Evolutionary conservation across 92 coral and sea anemone genomes (phyloP), one percentile per base, ranked within the genome.

Genomic region (Bergia puertoricense): DNA sequence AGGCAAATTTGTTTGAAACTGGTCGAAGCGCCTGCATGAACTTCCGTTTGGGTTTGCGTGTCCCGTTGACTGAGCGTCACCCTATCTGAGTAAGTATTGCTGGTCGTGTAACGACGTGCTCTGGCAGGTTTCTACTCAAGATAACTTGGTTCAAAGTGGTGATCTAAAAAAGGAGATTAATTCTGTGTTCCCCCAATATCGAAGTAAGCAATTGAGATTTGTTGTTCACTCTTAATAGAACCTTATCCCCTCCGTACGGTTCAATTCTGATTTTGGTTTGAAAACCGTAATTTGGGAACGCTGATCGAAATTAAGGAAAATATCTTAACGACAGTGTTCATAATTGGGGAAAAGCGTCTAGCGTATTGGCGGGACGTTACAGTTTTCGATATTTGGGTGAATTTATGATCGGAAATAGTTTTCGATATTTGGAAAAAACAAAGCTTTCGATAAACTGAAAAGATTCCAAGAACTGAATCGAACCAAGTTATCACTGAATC

Each of bases 91-190:
- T 62, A 62, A 62, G 69, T 62, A 22, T 62, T 62, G 69, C 23
- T 62, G 69, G 69, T 45, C 69, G 69, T 62, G 69, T 62, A 62
- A 62, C 69, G 69, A 62, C 69, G 69, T 62, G 69, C 69, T 62
- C 69, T 62, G 23, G 23, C 69, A 62, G 69, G 69, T 62, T 62
- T 13, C 69, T 22, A 13, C 23, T 22, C 69, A 62, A 22, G 69
- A 62, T 62, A 62, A 62, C 69, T 62, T 62, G 69, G 23, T 22
- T 62, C 23, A 22, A 13, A 62, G 69, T 62, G 69, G 23, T 62
- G 23, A 62, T 45, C 69, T 62, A 13, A 22, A 62, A 22, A 62
- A 22, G 16, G 69, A 62, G 69, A 62, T 45, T 13, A 62, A 62
- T 62, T 62, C 69, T 22, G 69, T 13, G 23, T 13, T 62, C 23